These are phyloP conservation scores for Calephelis virginiensis DNA, from an alignment of 1,140 invertebrate species.

Conservation along the genomic window DNA sequence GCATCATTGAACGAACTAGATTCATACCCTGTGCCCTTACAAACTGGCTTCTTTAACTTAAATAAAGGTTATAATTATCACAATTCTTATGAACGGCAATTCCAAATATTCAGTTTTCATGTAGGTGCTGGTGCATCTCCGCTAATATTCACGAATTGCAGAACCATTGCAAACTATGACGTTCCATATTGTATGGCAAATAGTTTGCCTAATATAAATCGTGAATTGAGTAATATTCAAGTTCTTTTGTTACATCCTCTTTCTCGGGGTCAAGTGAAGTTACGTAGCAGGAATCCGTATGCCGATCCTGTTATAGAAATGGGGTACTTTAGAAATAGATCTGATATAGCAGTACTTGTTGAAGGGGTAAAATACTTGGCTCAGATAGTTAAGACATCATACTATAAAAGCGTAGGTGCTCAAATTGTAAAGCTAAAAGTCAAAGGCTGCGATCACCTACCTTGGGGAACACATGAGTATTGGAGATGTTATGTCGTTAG, in stretches of 20 bases:
- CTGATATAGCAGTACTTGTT: conserved; percentile 65
- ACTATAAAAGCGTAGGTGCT: conserved; percentile 52
- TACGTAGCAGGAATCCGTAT: conserved; percentile 79
- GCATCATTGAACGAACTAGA: conserved; percentile 43
- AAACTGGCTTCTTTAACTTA: conserved; percentile 52
- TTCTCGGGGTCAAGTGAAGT: conserved; percentile 78
- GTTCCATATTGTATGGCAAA: conserved; percentile 83
- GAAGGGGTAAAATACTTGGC: conserved; percentile 63
- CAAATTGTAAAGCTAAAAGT: conserved; percentile 45
- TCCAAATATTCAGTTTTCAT: conserved; percentile 56
- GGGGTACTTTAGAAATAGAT: conserved; percentile 78
- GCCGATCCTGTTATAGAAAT: conserved; percentile 82
- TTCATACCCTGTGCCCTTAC: conserved; percentile 47
- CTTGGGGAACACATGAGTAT: conserved; percentile 81
- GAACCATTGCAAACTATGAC: conserved; percentile 83
- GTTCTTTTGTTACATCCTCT: conserved; percentile 78
- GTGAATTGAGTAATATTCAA: conserved; percentile 49
- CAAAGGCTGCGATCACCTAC: conserved; percentile 80
- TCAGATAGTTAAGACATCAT: conserved; percentile 49
- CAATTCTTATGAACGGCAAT: conserved; percentile 25
- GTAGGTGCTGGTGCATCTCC: conserved; percentile 68
- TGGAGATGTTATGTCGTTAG: conserved; percentile 85
- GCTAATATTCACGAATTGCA: conserved; percentile 83
- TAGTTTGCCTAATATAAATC: conserved; percentile 81
- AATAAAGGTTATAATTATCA: no score